phyloP scores from a whole-genome alignment of 1,140 invertebrate genomes.

The Cydia fagiglandana region DNA sequence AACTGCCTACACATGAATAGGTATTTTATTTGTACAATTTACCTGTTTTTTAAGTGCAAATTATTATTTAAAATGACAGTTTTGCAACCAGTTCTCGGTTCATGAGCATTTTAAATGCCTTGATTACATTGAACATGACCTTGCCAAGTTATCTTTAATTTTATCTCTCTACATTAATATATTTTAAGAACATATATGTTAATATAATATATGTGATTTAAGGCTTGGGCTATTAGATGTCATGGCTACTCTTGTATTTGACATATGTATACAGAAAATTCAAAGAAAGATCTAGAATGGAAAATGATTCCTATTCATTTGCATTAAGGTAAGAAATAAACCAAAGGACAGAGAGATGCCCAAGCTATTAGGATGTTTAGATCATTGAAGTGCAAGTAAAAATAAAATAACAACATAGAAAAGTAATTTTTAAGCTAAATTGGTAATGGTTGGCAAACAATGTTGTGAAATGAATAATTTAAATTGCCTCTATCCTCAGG shows the following conservation, averaged over 20 bases:
- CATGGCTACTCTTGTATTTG: not conserved
- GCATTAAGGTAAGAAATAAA: too few species aligned
- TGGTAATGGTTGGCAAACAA: too few species aligned
- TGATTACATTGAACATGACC: not conserved
- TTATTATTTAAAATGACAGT: not conserved
- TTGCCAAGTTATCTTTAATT: not conserved
- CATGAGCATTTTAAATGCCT: slow-evolving; percentile 4
- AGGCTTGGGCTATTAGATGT: not conserved
- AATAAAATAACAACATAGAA: too few species aligned
- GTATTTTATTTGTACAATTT: not conserved
- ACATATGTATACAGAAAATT: too few species aligned
- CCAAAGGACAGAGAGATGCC: too few species aligned
- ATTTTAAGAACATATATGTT: not conserved
- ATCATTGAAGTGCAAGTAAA: too few species aligned
- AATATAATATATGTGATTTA: not conserved
- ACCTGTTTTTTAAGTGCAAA: not conserved
- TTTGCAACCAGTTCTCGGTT: slow-evolving; percentile 1
- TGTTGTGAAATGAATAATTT: too few species aligned
- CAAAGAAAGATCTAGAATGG: too few species aligned
- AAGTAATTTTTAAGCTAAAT: too few species aligned
- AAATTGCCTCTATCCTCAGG: too few species aligned
- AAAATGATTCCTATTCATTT: too few species aligned
- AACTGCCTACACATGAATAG: not conserved
- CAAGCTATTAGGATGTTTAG: too few species aligned
- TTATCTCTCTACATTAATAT: not conserved